Percentiles rank a stretch among this genome's conserved stretches.
phyloP scores from a whole-genome alignment of 2,113 vertebrate species.

The Pedionomus torquatus region DNA sequence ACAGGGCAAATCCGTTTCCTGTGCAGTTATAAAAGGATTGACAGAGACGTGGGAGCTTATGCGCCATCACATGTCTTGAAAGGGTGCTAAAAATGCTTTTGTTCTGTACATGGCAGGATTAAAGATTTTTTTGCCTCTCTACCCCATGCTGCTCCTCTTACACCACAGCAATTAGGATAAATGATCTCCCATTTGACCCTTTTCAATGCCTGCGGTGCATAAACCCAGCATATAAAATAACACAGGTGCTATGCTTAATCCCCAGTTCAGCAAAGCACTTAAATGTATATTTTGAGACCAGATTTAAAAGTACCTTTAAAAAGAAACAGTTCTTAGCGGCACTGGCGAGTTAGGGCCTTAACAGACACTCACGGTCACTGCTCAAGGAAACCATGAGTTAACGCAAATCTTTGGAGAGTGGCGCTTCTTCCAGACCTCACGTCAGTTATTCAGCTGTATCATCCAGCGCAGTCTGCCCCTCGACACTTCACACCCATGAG shows the following conservation, averaged over 20 bases:
- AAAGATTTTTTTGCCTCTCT: conserved; percentile 9
- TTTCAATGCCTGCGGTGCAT: not conserved
- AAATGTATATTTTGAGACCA: not conserved
- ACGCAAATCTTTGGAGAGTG: not conserved
- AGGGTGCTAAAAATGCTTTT: conserved; percentile 22
- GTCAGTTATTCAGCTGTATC: not conserved
- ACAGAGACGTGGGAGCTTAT: not conserved
- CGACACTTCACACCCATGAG: not conserved
- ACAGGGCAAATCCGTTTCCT: conserved; percentile 13
- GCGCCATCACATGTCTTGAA: not conserved
- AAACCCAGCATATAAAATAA: not conserved
- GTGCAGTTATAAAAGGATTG: not conserved
- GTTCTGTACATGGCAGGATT: not conserved
- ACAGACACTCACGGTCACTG: not conserved
- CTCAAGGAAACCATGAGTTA: not conserved
- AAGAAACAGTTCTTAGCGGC: not conserved
- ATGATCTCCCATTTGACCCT: not conserved
- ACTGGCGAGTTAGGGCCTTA: not conserved
- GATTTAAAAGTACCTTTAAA: not conserved
- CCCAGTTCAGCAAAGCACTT: not conserved
- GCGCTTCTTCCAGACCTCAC: not conserved
- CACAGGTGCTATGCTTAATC: not conserved
- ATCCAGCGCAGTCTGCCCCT: not conserved
- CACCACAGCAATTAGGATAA: conserved; percentile 22
- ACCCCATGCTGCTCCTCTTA: not conserved